Evolutionary conservation across 2,888 invertebrate genomes (phyloP), one percentile per base, ranked within the genome.

Genomic region (Tanaodytes sp.): DNA sequence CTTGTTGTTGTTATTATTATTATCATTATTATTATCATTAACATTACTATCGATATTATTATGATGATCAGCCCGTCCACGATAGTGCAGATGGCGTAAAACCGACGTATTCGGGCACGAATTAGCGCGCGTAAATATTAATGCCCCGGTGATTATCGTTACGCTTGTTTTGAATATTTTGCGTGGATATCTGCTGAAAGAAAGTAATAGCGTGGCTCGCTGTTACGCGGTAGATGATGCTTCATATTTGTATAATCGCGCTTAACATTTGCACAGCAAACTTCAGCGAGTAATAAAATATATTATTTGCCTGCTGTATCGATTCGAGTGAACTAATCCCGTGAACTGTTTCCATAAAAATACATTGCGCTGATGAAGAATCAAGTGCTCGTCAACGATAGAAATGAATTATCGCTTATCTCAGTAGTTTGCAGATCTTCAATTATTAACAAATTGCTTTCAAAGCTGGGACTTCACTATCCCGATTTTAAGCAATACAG

Each of bases 91-190:
- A 39, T 48, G 31, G 46, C 49, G 37, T 48, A 63, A 62, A 63
- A 51, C 48, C 62, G 51, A 68, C 52, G 62, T 62, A 58, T 66
- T 43, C 51, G 49, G 48, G 42, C 51, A 37, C 40, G 48, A 62
- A 68, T 68, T 68, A 62, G 36, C 52, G 58, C 36, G 45, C 51
- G 58, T 68, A 63, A 62, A 68, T 63, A 68, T 68, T 68, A 63
- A 62, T 63, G 62, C 58, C 57, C 33, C 18, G 62, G 52, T 62
- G 68, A 68, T 68, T 63, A 63, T 36, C 57, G 42, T 68, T 58
- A 58, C 62, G 52, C 46, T 68, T 43, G 61, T 66, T 55, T 30
- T 12, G 58, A 40, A 58, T 51, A 58, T 63, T 68, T 68, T 61
- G 45, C 18, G 40, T 45, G 12, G 42, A 5, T 55, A 46, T 45